A percentile compares a stretch with the other conserved stretches of the same genome.
phyloP scores from a whole-genome alignment of 2,797 vertebrate genomes.

The Falco berigora region DNA sequence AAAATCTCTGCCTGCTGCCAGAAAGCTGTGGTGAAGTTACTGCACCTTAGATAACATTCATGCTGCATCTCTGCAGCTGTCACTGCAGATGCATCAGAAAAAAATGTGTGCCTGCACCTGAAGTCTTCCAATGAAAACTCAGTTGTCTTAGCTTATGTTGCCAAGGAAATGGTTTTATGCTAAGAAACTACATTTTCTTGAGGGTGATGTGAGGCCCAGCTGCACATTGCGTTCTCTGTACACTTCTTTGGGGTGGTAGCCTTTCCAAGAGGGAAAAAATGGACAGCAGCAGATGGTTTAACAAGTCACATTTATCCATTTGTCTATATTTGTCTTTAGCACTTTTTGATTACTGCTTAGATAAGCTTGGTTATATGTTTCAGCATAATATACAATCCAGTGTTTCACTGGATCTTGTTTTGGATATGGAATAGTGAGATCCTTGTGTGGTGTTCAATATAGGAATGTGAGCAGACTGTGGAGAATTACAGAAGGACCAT shows the following conservation, averaged over 20 bases:
- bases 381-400: neutral
- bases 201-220: neutral
- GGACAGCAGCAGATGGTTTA: neutral
- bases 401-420: neutral
- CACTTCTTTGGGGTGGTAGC: neutral
- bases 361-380: neutral
- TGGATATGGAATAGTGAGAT: neutral
- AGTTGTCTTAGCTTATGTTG: neutral
- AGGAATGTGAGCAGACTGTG: neutral
- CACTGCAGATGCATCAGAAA: neutral
- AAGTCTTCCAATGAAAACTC: neutral
- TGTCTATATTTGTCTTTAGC: neutral
- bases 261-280: neutral
- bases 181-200: neutral
- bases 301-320: neutral
- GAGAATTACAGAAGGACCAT: neutral
- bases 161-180: neutral
- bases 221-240: neutral
- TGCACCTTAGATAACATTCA: neutral
- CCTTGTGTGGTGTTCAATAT: neutral
- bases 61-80: neutral
- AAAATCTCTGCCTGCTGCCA: neutral
- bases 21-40: neutral
- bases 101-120: neutral
- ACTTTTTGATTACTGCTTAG: neutral